phyloP scores from a whole-genome alignment of 1,140 invertebrate species.

The Muscidifurax raptorellus region DNA sequence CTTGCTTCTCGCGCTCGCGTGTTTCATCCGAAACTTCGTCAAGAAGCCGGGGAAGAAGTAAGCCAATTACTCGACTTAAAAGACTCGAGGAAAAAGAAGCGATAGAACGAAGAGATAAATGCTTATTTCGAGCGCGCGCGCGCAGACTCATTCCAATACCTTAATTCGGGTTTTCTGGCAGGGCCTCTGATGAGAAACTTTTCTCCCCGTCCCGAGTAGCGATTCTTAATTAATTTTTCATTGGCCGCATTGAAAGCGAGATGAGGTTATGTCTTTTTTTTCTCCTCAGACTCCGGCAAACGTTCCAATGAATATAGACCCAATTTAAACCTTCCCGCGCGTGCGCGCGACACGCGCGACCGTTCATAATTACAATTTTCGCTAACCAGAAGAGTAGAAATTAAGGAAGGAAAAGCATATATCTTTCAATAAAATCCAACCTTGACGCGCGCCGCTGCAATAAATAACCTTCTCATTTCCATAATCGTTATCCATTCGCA shows the following conservation, averaged over 20 bases:
- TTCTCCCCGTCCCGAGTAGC: background rate
- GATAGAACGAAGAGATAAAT: slow-evolving; percentile 43
- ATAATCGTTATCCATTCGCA: background rate
- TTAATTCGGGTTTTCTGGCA: slow-evolving; percentile 28
- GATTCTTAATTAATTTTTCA: slow-evolving; percentile 39
- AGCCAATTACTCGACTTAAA: slow-evolving; percentile 44
- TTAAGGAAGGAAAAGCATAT: background rate
- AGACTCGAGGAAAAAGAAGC: slow-evolving; percentile 5
- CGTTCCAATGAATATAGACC: background rate
- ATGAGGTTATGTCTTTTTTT: background rate
- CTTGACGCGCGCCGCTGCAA: background rate
- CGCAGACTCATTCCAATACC: slow-evolving; percentile 14
- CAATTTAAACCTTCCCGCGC: background rate
- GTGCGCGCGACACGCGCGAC: too few species aligned
- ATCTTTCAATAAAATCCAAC: background rate
- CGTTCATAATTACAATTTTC: background rate
- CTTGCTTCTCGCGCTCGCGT: background rate
- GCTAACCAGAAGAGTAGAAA: background rate
- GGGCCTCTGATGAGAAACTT: background rate
- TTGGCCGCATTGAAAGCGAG: slow-evolving; percentile 7
- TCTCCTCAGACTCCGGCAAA: background rate
- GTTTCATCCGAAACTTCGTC: slow-evolving; percentile 32
- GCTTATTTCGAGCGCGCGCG: slow-evolving; percentile 31
- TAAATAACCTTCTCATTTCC: background rate
- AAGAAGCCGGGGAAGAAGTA: slow-evolving; percentile 18